Base-by-base conservation (phyloP, 2,888 invertebrate genomes). In the Oxycera nigricornis region DNA sequence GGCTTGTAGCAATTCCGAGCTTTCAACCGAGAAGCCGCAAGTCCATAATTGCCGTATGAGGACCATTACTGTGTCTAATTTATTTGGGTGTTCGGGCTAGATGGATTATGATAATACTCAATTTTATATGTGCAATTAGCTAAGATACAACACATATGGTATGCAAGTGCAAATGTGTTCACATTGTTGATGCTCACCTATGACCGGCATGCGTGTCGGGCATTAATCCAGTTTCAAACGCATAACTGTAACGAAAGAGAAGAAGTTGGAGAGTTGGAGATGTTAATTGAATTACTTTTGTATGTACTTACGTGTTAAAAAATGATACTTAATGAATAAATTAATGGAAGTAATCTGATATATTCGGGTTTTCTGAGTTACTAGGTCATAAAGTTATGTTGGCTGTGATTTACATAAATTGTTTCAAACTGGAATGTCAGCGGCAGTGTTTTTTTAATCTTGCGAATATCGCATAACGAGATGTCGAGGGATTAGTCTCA, bases 161-260 rank as follows among this genome's bases (percentile, higher is more conserved):
- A 14, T 73, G 20, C 26, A 20, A 17, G n/a, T 28, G n/a, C 30
- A n/a, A 35, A 17, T 7, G 14, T 22, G n/a, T 17, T 61, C 22
- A 55, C n/a, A 11, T 55, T 24, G 26, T 6, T 30, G 52, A 39
- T 61, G 70, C 76, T 76, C 31, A 76, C 76, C 72, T 75, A 74
- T 73, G 70, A 75, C 72, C 75, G 73, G 72, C 76, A 76, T 76
- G 70, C 73, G 76, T 73, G 72, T 75, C 65, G 75, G 75, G 73
- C 76, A 76, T 76, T 75, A 76, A 75, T 76, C 76, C 75, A 73
- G 73, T 67, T 75, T 75, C 24, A 57, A 65, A 57, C 31, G 72
- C 73, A 67, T 73, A 76, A 73, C 76, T 76, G 76, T 59, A 76
- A 76, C 22, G 62, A 73, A 55, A 52, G 39, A 52, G n/a, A 73